phyloP scores from a whole-genome alignment of 1,140 invertebrate genomes.

The Drosophila parabipectinata region DNA sequence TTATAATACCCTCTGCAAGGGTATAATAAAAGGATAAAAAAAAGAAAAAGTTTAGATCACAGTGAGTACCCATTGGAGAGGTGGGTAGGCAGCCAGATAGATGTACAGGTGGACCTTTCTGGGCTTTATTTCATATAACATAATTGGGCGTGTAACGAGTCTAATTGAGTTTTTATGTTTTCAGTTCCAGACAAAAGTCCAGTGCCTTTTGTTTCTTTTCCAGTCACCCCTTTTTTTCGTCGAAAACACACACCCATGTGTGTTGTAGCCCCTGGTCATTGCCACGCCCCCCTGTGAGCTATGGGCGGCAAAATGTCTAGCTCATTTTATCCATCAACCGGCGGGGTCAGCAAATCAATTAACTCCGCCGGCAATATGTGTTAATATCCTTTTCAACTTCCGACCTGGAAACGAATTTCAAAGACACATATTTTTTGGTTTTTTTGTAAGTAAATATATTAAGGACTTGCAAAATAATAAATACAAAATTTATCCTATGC shows the following conservation, averaged over 20 bases:
- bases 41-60: not conserved
- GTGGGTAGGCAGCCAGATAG: too few relatives aligned
- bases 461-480: too few relatives aligned
- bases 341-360: slow-evolving; percentile 80
- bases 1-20: too few relatives aligned
- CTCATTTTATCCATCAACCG: slow-evolving; percentile 56
- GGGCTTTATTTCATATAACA: slow-evolving; percentile 79
- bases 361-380: slow-evolving; percentile 77
- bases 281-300: slow-evolving; percentile 50
- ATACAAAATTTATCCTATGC: too few relatives aligned
- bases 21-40: slow-evolving; percentile 5
- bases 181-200: slow-evolving; percentile 42
- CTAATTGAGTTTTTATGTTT: slow-evolving; percentile 84
- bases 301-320: slow-evolving; percentile 39
- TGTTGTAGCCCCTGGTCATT: slow-evolving; percentile 78
- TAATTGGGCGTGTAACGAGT: slow-evolving; percentile 84
- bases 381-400: slow-evolving; percentile 81
- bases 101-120: slow-evolving; percentile 27
- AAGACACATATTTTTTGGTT: not conserved
- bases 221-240: slow-evolving; percentile 21
- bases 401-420: slow-evolving; percentile 37
- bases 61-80: not conserved
- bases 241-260: slow-evolving; percentile 1
- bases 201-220: slow-evolving; percentile 16
- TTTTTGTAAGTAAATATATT: too few relatives aligned